phyloP scores from a whole-genome alignment of 2,113 vertebrate species.

The Malurus alboscapulatus region DNA sequence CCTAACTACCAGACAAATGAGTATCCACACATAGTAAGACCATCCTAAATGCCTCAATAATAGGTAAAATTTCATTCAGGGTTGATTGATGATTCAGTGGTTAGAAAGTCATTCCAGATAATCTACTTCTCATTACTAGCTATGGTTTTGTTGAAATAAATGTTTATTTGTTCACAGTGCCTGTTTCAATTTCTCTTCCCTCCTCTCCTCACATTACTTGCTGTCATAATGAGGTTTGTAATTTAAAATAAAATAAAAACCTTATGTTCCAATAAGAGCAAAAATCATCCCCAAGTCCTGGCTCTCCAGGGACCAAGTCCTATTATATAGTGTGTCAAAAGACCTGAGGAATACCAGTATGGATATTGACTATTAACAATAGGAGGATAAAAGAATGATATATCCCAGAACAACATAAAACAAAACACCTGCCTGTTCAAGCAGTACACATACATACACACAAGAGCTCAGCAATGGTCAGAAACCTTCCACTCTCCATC shows the following conservation, averaged over 20 bases:
- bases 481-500: background rate
- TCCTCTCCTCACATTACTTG: background rate
- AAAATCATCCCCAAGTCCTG: background rate
- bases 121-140: background rate
- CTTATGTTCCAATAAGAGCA: background rate
- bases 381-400: background rate
- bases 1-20: background rate
- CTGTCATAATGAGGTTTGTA: background rate
- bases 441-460: background rate
- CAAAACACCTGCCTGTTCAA: background rate
- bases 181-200: background rate
- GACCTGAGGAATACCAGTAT: background rate
- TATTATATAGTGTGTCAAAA: background rate
- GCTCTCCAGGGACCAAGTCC: background rate
- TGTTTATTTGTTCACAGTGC: background rate
- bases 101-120: background rate
- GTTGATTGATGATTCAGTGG: background rate
- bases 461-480: background rate
- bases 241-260: background rate
- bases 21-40: background rate
- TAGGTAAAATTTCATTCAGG: background rate
- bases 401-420: background rate
- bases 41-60: background rate
- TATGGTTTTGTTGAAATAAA: background rate
- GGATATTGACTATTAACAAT: background rate